Evolutionary conservation across 2,888 invertebrate species (phyloP), one percentile per base, ranked within the genome.

Genomic region (Dicyrtoma fusca): DNA sequence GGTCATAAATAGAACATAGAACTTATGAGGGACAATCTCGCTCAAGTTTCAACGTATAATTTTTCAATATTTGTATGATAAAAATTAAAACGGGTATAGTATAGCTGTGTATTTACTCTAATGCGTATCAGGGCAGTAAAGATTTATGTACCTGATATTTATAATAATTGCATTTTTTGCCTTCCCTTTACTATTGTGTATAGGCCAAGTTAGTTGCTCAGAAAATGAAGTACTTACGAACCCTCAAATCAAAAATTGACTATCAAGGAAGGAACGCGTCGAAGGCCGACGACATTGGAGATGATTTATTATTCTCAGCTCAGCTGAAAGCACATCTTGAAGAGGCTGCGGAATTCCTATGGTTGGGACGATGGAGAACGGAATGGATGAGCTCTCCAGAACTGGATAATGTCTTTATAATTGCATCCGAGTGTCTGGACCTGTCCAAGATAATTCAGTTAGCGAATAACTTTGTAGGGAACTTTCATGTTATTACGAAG

Each of bases 141-240:
- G 8, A 34, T 5, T 8, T 34, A 34, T 8, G 34, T 5, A 34
- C 4, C 34, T 34, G 8, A 34, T 34, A 34, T 8, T 34, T 5
- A 5, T 34, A 34, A 34, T 34, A 3, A 34, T 34, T 34, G 34
- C 3, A 34, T 34, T 34, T 5, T 34, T 8, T 8, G 4, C 4
- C 8, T 8, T 8, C 34, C 4, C 8, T 34, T 34, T 34, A 34
- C 8, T 34, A 34, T n/a, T n/a, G n/a, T n/a, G n/a, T 19, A 11
- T 26, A 77, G 77, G 76, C 75, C 4, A 76, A 71, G 17, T 71
- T 79, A 49, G 76, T 79, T 23, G 76, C 72, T 26, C 71, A 78
- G 61, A 79, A 79, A 51, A 59, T 79, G 26, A 76, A 75, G 44
- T 75, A 69, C 47, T 42, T 77, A 51, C 62, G 71, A 57, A 17